Evolutionary conservation across 1,140 invertebrate species (phyloP).

Genomic region (Trichomalopsis sarcophagae): DNA sequence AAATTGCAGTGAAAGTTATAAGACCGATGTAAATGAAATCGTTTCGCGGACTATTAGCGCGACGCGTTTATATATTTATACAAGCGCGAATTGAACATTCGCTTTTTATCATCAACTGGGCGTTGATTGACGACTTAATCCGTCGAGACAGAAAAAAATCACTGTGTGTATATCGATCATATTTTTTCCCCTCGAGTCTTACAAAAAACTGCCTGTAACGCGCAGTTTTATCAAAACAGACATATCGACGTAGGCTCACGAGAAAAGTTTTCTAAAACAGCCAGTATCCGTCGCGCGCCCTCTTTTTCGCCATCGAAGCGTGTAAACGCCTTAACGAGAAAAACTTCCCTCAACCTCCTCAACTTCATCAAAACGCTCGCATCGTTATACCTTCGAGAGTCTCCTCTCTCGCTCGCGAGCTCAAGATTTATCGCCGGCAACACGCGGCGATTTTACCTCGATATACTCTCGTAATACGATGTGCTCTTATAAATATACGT

Average conservation of each 20-base stretch:
- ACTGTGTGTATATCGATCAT: too few relatives aligned
- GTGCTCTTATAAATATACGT: background rate
- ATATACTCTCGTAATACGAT: background rate
- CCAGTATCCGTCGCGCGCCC: too few relatives aligned
- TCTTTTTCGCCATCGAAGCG: background rate
- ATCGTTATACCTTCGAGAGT: background rate
- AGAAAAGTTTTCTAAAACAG: too few relatives aligned
- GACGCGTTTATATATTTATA: background rate
- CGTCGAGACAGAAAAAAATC: background rate
- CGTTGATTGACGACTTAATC: background rate
- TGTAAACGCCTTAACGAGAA: background rate
- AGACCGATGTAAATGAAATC: too few relatives aligned
- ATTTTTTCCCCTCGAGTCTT: too few relatives aligned
- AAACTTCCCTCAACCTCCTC: too few relatives aligned
- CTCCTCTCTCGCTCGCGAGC: background rate
- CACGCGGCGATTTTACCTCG: slow-evolving; percentile 22
- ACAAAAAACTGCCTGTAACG: too few relatives aligned
- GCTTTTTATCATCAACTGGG: background rate
- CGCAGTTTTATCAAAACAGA: too few relatives aligned
- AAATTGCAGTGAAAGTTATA: background rate
- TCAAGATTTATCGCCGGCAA: slow-evolving; percentile 30
- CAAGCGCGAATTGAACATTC: background rate
- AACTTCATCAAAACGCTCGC: too few relatives aligned
- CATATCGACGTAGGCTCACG: too few relatives aligned
- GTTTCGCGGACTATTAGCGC: too few relatives aligned